phyloP scores from a whole-genome alignment of 2,113 vertebrate species.

The Desmodus rotundus region DNA sequence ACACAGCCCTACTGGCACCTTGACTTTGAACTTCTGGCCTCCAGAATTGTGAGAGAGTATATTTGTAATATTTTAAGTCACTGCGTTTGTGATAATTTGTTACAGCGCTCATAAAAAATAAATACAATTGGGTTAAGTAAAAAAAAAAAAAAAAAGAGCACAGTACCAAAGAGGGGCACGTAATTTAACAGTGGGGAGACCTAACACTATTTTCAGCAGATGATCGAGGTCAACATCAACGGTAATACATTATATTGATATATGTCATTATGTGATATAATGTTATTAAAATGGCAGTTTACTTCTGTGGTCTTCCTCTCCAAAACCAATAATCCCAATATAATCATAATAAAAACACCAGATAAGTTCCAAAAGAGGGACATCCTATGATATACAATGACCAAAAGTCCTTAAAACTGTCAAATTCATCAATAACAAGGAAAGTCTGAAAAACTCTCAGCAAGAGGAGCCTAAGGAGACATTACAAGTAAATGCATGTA shows the following conservation, averaged over 20 bases:
- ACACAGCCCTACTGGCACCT: no score
- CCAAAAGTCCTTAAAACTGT: background rate
- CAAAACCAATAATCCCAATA: background rate
- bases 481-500: background rate
- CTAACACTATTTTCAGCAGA: background rate
- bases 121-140: no score
- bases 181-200: background rate
- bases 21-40: no score
- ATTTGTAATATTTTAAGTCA: no score
- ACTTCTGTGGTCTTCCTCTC: background rate
- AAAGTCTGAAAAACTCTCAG: background rate
- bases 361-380: background rate
- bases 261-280: background rate
- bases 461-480: background rate
- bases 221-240: background rate
- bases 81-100: no score
- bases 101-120: no score
- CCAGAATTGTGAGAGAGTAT: no score
- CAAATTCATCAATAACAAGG: background rate
- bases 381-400: background rate
- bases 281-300: background rate
- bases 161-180: background rate
- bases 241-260: background rate
- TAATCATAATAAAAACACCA: background rate
- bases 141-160: no score